Conservation (phyloP, 2,797 vertebrate species). For the Uromys caudimaculatus region DNA sequence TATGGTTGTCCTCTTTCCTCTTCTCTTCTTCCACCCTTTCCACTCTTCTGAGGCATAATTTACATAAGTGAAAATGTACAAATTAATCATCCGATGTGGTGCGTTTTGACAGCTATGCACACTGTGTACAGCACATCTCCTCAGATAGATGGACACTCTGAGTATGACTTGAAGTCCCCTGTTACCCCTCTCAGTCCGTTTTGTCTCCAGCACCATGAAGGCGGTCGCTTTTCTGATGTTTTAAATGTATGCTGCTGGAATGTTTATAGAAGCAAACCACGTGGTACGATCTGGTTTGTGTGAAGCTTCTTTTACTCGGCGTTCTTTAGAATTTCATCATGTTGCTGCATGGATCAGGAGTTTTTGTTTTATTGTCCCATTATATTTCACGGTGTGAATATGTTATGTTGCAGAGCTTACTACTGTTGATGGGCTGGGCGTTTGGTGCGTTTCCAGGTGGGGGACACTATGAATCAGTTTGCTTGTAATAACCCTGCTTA, state of each 20-base stretch:
- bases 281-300: background rate
- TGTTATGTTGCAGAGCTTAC: background rate
- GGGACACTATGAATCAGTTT: background rate
- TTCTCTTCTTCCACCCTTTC: background rate
- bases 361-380: background rate
- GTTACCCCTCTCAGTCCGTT: background rate
- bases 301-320: background rate
- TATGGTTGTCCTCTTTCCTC: background rate
- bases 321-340: background rate
- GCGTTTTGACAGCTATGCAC: background rate
- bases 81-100: background rate
- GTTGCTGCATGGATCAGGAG: background rate
- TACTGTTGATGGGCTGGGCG: background rate
- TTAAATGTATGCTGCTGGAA: constrained; percentile 1
- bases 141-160: background rate
- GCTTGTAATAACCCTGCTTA: background rate
- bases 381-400: background rate
- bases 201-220: background rate
- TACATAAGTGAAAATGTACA: background rate
- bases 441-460: background rate
- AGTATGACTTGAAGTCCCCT: background rate
- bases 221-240: background rate
- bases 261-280: background rate
- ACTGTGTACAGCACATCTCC: background rate
- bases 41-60: background rate